Evolutionary conservation across 2,888 invertebrate genomes (phyloP).

Genomic region (Lithosia quadra): DNA sequence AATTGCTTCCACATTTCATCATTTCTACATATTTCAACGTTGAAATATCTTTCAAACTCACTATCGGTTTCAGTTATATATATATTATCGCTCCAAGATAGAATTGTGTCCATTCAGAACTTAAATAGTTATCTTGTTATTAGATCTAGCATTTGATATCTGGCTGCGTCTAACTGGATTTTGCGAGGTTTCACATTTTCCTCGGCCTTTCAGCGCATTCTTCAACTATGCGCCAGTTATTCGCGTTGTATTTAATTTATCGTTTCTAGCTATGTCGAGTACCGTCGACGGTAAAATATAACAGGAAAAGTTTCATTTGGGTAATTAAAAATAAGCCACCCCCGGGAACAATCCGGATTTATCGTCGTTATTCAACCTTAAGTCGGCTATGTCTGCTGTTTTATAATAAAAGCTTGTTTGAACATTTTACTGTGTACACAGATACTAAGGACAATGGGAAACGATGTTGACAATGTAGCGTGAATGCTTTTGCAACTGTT

Average conservation of each 20-base stretch:
- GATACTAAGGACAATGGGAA: slow-evolving; percentile 68
- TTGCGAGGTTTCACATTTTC: slow-evolving; percentile 71
- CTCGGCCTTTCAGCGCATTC: slow-evolving; percentile 57
- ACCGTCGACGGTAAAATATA: slow-evolving; percentile 73
- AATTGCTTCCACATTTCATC: slow-evolving; percentile 62
- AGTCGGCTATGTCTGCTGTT: slow-evolving; percentile 63
- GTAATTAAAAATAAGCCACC: slow-evolving; percentile 83
- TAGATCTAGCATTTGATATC: slow-evolving; percentile 72
- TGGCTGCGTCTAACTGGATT: slow-evolving; percentile 78
- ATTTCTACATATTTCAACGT: slow-evolving; percentile 52
- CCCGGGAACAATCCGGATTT: slow-evolving; percentile 76
- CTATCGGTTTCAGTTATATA: slow-evolving; percentile 15
- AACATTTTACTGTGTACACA: slow-evolving; percentile 64
- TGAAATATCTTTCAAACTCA: slow-evolving; percentile 45
- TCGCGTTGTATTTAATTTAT: slow-evolving; percentile 76
- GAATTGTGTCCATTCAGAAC: slow-evolving; percentile 58
- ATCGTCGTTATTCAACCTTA: slow-evolving; percentile 73
- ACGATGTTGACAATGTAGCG: slow-evolving; percentile 64
- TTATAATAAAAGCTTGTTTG: slow-evolving; percentile 71
- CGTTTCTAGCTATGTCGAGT: slow-evolving; percentile 58
- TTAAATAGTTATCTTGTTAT: slow-evolving; percentile 65
- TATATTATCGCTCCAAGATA: background rate
- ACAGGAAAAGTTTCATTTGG: slow-evolving; percentile 83
- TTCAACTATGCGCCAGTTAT: slow-evolving; percentile 45
- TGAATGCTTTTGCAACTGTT: slow-evolving; percentile 60